A percentile compares a stretch with the other conserved stretches of the same genome.
Conservation (phyloP, 2,888 invertebrate species). For the Belgica antarctica region DNA sequence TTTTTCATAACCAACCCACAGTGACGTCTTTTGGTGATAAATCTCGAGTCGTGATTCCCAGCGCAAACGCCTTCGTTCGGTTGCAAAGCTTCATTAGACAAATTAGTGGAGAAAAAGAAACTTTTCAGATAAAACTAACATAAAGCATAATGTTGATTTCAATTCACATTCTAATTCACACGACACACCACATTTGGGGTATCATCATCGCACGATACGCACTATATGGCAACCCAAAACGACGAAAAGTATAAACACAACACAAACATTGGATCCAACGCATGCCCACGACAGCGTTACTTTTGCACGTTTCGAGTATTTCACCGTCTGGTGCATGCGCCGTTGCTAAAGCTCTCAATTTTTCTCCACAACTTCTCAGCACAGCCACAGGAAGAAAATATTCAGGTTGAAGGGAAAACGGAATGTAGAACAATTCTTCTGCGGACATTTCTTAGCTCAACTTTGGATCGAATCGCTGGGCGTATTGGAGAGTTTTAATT, state of each 20-base stretch:
- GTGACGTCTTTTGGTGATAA: constrained; percentile 25
- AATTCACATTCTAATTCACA: constrained; percentile 30
- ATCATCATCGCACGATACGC: too few species aligned
- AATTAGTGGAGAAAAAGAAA: not conserved
- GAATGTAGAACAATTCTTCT: constrained; percentile 28
- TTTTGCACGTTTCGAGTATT: constrained; percentile 30
- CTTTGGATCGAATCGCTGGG: constrained; percentile 36
- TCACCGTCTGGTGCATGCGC: constrained; percentile 23
- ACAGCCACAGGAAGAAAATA: not conserved
- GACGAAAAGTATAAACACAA: not conserved
- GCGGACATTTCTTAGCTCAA: constrained; percentile 38
- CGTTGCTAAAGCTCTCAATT: constrained; percentile 28
- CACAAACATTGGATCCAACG: not conserved
- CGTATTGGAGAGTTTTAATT: constrained; percentile 3
- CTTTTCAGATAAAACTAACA: too few species aligned
- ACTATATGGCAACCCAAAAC: constrained; percentile 29
- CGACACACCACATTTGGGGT: too few species aligned
- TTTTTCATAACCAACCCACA: constrained; percentile 20
- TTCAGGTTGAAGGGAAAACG: constrained; percentile 10
- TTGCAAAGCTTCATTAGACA: not conserved
- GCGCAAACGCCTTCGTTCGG: not conserved
- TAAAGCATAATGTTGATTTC: too few species aligned
- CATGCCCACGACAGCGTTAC: constrained; percentile 7
- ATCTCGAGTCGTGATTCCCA: too few species aligned
- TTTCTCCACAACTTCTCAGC: not conserved